Evolutionary conservation across 2,888 invertebrate genomes (phyloP), one percentile per base, ranked within the genome.

Genomic region (Poecilus cupreus): DNA sequence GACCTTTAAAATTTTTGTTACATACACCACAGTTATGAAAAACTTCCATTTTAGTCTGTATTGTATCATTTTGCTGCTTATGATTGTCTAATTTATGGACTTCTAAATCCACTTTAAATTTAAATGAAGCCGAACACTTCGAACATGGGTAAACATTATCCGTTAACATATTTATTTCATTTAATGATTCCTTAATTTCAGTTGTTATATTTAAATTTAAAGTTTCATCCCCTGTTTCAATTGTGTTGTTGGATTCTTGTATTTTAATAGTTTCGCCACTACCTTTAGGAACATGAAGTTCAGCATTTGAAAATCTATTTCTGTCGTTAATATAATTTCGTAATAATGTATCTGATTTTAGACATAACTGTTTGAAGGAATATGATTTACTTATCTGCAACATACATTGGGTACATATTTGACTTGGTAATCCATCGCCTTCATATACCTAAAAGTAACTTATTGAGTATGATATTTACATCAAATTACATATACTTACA

Each of bases 381-480:
- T 88, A 89, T 3, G 88, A 86, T 82, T 87, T 85, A 83, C 87
- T 89, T 8, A 88, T 85, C 83, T 86, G 87, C 82, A 88, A 87
- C 13, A 89, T 84, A 80, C 89, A 89, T 82, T 89, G 89, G 0
- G 86, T 86, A 83, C 89, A 89, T 32, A 89, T 88, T 84, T 88
- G 87, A 80, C 86, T 83, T 5, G 89, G 89, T 75, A 89, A 83
- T 57, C 89, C 89, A 85, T 89, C 89, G 11, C 88, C 88, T 84
- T 89, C 86, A 32, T 88, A 85, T 32, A 89, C 85, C 89, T 89
- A 82, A 74, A 83, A 84, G 43, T 3, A 22, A 1, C 11, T n/a
- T 18, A 24, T 22, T 46, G 1, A 18, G 0, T 39, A 24, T 26
- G 3, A 26, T 26, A 1, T n/a, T 60, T 26, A 60, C 11, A 64